Evolutionary conservation across 1,140 invertebrate species (phyloP).

Genomic region (Akabosia matsudoensis): DNA sequence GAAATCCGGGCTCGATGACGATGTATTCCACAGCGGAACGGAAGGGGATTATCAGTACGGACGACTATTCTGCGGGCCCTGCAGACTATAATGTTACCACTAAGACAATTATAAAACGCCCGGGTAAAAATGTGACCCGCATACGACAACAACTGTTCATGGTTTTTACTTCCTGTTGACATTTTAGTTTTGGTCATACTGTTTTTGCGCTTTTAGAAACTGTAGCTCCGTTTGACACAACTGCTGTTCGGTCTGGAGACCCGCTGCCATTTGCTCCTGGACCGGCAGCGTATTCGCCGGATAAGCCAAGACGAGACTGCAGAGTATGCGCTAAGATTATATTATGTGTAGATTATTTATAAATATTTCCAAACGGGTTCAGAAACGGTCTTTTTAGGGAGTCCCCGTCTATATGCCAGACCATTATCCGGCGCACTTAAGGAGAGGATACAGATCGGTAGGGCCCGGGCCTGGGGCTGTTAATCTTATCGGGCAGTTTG

Average conservation of each 20-base stretch:
- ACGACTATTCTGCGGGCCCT: slow-evolving; percentile 34
- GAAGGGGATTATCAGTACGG: not conserved
- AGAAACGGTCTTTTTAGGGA: no score
- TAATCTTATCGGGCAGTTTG: not conserved
- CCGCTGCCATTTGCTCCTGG: slow-evolving; percentile 27
- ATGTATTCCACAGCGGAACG: slow-evolving; percentile 34
- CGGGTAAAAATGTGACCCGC: not conserved
- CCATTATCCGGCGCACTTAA: not conserved
- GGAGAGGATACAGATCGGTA: not conserved
- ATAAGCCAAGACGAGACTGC: not conserved
- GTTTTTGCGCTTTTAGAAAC: slow-evolving; percentile 26
- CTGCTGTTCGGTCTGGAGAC: not conserved
- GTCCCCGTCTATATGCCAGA: not conserved
- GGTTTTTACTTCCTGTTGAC: no score
- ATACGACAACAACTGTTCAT: no score
- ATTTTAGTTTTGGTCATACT: no score
- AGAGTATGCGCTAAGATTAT: not conserved
- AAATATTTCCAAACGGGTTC: no score
- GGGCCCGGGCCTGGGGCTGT: not conserved
- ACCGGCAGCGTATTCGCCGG: slow-evolving; percentile 8
- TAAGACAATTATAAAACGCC: not conserved
- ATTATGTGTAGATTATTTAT: no score
- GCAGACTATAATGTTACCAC: slow-evolving; percentile 29
- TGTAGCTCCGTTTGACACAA: slow-evolving; percentile 33
- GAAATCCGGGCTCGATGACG: slow-evolving; percentile 33